Evolutionary conservation across 2,888 invertebrate species (phyloP).

Genomic region (Ariolimax columbianus): DNA sequence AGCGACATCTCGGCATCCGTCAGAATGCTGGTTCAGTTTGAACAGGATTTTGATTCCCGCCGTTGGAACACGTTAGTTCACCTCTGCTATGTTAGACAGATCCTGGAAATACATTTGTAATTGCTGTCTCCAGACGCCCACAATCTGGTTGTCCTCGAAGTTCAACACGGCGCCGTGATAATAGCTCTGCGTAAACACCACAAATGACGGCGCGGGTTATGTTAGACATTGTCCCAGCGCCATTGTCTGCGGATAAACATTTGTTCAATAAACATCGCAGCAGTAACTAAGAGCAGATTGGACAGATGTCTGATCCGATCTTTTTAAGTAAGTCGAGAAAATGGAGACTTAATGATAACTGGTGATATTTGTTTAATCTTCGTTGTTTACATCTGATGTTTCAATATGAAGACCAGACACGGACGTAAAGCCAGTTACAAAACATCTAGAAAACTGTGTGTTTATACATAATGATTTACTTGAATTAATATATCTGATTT

Average conservation of each 20-base stretch:
- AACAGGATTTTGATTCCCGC: neutral
- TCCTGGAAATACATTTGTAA: conserved; percentile 9
- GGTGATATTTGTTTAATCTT: too few relatives aligned
- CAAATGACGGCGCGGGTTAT: neutral
- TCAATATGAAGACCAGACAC: too few relatives aligned
- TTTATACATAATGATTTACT: too few relatives aligned
- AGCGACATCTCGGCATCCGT: neutral
- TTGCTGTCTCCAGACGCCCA: neutral
- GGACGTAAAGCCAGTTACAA: too few relatives aligned
- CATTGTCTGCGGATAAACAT: conserved; percentile 4
- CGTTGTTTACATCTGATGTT: too few relatives aligned
- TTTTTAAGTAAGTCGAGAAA: too few relatives aligned
- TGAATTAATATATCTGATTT: too few relatives aligned
- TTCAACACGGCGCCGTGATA: neutral
- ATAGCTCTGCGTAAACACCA: conserved; percentile 3
- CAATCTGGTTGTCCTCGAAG: conserved; percentile 8
- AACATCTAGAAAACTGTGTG: too few relatives aligned
- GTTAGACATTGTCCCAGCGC: neutral
- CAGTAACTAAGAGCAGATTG: too few relatives aligned
- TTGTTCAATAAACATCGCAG: neutral
- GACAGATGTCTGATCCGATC: too few relatives aligned
- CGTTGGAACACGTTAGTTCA: neutral
- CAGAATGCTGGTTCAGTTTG: neutral
- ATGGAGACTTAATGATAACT: too few relatives aligned
- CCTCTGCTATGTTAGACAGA: neutral